Evolutionary conservation across 2,113 vertebrate genomes (phyloP).

Genomic region (Propithecus coquereli): DNA sequence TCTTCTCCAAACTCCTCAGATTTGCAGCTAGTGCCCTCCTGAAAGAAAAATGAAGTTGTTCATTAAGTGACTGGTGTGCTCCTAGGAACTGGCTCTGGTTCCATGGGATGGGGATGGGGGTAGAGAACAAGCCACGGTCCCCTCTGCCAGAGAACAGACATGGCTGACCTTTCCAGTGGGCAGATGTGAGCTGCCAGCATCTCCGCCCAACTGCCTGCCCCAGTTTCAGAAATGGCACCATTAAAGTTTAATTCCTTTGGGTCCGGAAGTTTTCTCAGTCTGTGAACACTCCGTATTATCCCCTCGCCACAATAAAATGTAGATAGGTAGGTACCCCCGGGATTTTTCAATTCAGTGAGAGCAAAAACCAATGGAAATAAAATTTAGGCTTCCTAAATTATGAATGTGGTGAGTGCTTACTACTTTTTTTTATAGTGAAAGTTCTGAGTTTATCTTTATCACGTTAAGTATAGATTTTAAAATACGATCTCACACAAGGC

Average conservation of each 20-base stretch:
- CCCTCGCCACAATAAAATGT: neutral
- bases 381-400: slow-evolving; percentile 10
- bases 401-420: neutral
- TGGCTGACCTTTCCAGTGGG: slow-evolving; percentile 59
- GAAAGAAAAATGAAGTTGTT: slow-evolving; percentile 63
- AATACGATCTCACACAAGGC: neutral
- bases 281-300: neutral
- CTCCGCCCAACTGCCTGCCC: slow-evolving; percentile 50
- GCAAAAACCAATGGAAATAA: neutral
- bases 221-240: slow-evolving; percentile 57
- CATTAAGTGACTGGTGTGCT: slow-evolving; percentile 49
- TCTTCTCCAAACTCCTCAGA: slow-evolving; percentile 34
- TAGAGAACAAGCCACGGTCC: slow-evolving; percentile 13
- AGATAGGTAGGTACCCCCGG: neutral
- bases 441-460: neutral
- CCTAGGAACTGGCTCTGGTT: slow-evolving; percentile 41
- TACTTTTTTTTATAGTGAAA: neutral
- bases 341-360: neutral
- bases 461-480: neutral
- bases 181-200: slow-evolving; percentile 61
- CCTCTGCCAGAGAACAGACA: slow-evolving; percentile 56
- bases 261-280: neutral
- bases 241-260: slow-evolving; percentile 38
- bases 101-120: neutral
- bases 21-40: slow-evolving; percentile 37